Evolutionary conservation across 2,113 vertebrate genomes (phyloP).

Genomic region (Phocoena sinus): DNA sequence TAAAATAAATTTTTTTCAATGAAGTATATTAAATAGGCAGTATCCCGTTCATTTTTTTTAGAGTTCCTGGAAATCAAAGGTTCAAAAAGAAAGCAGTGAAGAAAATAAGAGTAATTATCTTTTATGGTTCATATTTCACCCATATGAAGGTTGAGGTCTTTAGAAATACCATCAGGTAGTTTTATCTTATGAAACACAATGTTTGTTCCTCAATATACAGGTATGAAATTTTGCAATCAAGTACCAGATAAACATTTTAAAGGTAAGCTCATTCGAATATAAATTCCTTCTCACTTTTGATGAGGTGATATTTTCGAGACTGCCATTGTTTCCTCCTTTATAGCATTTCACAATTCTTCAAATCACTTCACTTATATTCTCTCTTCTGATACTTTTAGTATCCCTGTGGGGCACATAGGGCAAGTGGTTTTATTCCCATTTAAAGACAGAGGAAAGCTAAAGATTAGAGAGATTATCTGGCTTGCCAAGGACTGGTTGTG

Average conservation of each 20-base stretch:
- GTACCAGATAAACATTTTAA: not conserved
- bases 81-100: not conserved
- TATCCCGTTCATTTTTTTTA: not conserved
- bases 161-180: not conserved
- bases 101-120: not conserved
- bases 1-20: not conserved
- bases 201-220: not conserved
- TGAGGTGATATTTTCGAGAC: not conserved
- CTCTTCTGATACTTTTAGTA: not conserved
- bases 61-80: not conserved
- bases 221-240: not conserved
- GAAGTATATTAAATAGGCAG: not conserved
- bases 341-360: not conserved
- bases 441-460: not conserved
- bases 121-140: not conserved
- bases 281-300: not conserved
- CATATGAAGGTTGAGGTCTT: not conserved
- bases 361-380: not conserved
- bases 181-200: not conserved
- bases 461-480: not conserved
- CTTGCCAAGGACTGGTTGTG: not conserved
- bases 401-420: not conserved
- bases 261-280: not conserved
- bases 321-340: not conserved
- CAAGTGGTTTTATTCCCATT: not conserved